phyloP scores from a whole-genome alignment of 2,888 invertebrate genomes.

The Lasius platythorax region DNA sequence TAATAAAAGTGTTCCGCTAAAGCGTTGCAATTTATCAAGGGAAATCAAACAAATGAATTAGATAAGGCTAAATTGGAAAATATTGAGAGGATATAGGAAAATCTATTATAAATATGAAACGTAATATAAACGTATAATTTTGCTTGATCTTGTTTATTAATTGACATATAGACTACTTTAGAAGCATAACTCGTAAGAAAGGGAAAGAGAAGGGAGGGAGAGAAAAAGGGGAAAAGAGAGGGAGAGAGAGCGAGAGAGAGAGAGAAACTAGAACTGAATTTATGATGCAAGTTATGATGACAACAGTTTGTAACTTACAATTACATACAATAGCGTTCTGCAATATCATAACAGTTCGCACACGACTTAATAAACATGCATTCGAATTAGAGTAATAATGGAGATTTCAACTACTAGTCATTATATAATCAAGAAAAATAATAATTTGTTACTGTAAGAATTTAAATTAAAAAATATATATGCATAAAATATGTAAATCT shows the following conservation, averaged over 20 bases:
- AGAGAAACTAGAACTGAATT: slow-evolving; percentile 23
- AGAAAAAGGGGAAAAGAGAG: background rate
- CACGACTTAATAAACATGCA: slow-evolving; percentile 18
- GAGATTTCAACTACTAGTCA: background rate
- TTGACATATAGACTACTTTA: slow-evolving; percentile 14
- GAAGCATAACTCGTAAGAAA: background rate
- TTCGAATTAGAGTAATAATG: background rate
- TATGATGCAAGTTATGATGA: slow-evolving; percentile 39
- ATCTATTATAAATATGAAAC: slow-evolving; percentile 5
- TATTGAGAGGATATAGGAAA: background rate
- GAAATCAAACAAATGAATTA: slow-evolving; percentile 25
- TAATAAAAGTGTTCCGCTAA: background rate
- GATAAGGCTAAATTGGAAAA: background rate
- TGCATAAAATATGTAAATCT: background rate
- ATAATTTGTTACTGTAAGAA: background rate
- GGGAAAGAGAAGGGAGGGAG: background rate
- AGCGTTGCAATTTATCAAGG: background rate
- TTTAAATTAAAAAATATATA: background rate
- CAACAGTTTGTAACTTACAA: slow-evolving; percentile 43
- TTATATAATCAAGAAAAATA: background rate
- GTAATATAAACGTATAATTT: slow-evolving; percentile 1
- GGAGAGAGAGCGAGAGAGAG: background rate
- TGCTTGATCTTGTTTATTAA: slow-evolving; percentile 23
- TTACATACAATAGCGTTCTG: slow-evolving; percentile 37
- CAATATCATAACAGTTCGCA: background rate